phyloP scores from a whole-genome alignment of 2,113 vertebrate species.

The Mirounga angustirostris region DNA sequence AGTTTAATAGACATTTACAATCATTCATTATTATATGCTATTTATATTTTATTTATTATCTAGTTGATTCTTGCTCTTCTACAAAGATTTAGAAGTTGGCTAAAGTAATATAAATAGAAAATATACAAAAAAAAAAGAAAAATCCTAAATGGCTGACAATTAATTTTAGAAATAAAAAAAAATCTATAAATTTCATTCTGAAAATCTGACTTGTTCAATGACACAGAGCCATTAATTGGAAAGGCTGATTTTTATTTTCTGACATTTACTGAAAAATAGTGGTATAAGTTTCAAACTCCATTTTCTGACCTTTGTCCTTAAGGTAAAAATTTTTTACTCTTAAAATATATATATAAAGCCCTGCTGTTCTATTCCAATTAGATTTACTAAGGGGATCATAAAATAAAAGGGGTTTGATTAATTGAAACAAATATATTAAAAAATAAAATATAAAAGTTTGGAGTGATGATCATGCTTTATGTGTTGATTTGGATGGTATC shows the following conservation, averaged over 20 bases:
- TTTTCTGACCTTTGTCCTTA: background rate
- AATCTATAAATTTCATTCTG: background rate
- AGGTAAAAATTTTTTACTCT: background rate
- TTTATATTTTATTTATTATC: background rate
- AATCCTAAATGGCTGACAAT: background rate
- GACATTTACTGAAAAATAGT: background rate
- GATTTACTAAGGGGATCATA: background rate
- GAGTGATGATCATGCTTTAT: background rate
- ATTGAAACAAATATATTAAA: background rate
- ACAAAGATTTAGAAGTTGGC: background rate
- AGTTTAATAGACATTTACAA: background rate
- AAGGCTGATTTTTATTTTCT: background rate
- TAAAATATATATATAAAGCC: background rate
- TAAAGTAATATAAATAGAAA: background rate
- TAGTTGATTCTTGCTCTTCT: background rate
- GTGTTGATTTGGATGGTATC: background rate
- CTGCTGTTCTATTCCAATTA: background rate
- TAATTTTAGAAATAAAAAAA: background rate
- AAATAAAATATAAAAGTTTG: background rate
- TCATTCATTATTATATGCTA: background rate
- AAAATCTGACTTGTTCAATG: background rate
- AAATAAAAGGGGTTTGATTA: background rate
- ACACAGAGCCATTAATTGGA: background rate
- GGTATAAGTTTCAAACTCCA: background rate
- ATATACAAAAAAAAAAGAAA: background rate